phyloP scores from a whole-genome alignment of 2,888 invertebrate genomes.

The Lithophane socia region DNA sequence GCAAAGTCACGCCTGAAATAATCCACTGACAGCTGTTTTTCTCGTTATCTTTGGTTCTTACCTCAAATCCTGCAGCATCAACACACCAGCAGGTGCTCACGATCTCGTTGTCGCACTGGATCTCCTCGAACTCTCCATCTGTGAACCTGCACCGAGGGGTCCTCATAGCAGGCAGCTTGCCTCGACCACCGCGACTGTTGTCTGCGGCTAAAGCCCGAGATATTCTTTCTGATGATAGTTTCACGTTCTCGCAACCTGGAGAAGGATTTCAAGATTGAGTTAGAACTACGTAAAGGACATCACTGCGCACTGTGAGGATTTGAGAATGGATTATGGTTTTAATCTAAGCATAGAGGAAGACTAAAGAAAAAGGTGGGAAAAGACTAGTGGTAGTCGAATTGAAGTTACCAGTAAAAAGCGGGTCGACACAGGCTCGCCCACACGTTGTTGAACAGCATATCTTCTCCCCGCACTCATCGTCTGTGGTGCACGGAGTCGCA shows the following conservation, averaged over 20 bases:
- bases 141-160: slow-evolving; percentile 93
- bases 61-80: slow-evolving; percentile 94
- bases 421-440: slow-evolving; percentile 91
- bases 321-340: too few relatives aligned
- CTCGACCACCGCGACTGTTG: slow-evolving; percentile 91
- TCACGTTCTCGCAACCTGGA: slow-evolving; percentile 86
- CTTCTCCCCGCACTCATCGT: slow-evolving; percentile 91
- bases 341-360: too few relatives aligned
- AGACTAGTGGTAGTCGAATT: background rate
- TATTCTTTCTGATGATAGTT: slow-evolving; percentile 85
- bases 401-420: slow-evolving; percentile 90
- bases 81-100: slow-evolving; percentile 96
- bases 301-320: too few relatives aligned
- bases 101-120: slow-evolving; percentile 94
- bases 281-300: too few relatives aligned
- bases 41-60: slow-evolving; percentile 57
- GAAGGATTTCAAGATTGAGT: background rate
- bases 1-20: too few relatives aligned
- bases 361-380: background rate
- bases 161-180: slow-evolving; percentile 91
- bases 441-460: slow-evolving; percentile 93
- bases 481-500: slow-evolving; percentile 90
- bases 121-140: slow-evolving; percentile 94
- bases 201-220: slow-evolving; percentile 86
- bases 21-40: too few relatives aligned